phyloP scores from a whole-genome alignment of 2,113 vertebrate genomes.

The Stercorarius parasiticus region DNA sequence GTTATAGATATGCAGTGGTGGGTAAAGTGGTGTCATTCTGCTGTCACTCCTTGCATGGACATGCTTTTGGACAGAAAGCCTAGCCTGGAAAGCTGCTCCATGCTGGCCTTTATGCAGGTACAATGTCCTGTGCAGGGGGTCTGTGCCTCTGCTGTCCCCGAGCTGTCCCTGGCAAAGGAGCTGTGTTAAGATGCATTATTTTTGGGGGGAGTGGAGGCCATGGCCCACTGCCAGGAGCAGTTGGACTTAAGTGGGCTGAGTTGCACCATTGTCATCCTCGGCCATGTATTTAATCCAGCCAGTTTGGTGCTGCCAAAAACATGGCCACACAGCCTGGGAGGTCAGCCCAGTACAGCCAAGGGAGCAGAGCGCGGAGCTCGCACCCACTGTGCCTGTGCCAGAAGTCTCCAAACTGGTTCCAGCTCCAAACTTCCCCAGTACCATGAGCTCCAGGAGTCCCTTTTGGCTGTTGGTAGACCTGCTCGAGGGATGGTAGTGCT shows the following conservation, averaged over 20 bases:
- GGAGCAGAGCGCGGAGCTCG: rapidly evolving
- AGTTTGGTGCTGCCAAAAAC: not conserved
- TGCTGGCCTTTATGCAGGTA: not conserved
- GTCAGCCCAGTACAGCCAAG: not conserved
- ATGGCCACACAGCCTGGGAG: rapidly evolving
- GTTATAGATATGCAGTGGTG: not conserved
- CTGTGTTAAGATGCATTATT: too few relatives aligned
- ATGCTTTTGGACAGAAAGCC: not conserved
- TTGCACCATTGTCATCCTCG: not conserved
- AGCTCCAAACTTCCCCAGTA: not conserved
- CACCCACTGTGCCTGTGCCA: not conserved
- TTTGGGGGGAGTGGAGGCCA: not conserved
- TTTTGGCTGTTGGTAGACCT: not conserved
- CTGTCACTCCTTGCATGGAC: not conserved
- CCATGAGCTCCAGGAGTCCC: not conserved
- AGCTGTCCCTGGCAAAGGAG: not conserved
- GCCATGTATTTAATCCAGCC: not conserved
- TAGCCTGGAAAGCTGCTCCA: not conserved
- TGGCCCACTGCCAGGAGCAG: rapidly evolving
- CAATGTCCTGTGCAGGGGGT: not conserved
- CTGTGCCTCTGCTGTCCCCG: rapidly evolving
- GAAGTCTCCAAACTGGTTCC: not conserved
- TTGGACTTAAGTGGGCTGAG: not conserved
- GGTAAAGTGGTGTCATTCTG: not conserved
- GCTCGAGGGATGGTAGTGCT: not conserved